Evolutionary conservation across 2,888 invertebrate species (phyloP).

Genomic region (Dynastes grantii): DNA sequence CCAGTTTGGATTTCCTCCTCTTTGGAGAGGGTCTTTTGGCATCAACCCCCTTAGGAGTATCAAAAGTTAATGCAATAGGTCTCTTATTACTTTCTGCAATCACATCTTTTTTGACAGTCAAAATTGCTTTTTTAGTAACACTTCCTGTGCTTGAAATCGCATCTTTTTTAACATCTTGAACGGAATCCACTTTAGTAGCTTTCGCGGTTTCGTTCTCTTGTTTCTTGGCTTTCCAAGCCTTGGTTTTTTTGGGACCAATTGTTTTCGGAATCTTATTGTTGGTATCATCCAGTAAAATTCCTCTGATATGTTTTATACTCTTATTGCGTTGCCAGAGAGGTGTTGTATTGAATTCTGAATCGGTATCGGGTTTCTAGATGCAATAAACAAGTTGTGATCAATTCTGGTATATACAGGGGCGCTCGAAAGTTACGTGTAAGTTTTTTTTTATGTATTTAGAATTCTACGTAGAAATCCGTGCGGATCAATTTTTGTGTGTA

Average conservation of each 20-base stretch:
- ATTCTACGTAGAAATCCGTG: too few relatives aligned
- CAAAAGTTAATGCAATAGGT: neutral
- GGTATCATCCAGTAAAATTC: slow-evolving; percentile 74
- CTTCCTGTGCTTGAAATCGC: neutral
- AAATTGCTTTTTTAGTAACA: neutral
- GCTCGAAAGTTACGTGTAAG: too few relatives aligned
- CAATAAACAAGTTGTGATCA: neutral
- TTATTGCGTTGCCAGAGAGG: slow-evolving; percentile 77
- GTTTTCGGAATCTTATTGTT: slow-evolving; percentile 60
- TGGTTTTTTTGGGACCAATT: slow-evolving; percentile 55
- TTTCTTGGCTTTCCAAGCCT: slow-evolving; percentile 47
- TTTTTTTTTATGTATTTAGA: too few relatives aligned
- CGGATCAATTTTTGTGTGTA: too few relatives aligned
- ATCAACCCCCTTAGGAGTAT: neutral
- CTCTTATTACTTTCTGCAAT: neutral
- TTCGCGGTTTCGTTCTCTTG: neutral
- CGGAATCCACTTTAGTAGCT: neutral
- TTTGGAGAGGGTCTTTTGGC: slow-evolving; percentile 48
- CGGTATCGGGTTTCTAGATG: slow-evolving; percentile 58
- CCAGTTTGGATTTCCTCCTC: neutral
- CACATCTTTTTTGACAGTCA: neutral
- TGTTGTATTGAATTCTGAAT: slow-evolving; percentile 72
- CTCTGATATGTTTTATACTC: slow-evolving; percentile 74
- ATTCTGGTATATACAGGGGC: too few relatives aligned
- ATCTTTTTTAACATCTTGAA: neutral